phyloP scores from a whole-genome alignment of 2,888 invertebrate genomes.

The Polyommatus icarus region DNA sequence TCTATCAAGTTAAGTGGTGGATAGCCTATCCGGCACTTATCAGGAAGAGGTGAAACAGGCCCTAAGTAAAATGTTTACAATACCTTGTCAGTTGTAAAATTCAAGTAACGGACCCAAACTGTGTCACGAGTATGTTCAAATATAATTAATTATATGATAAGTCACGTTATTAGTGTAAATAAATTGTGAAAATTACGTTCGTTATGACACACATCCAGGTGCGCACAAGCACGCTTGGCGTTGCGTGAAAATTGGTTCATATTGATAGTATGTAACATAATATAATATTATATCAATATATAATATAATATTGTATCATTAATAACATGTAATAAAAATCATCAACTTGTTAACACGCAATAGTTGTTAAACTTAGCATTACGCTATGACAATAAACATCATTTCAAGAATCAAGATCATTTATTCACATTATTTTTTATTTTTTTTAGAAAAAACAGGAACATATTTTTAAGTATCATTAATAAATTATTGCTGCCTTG shows the following conservation, averaged over 20 bases:
- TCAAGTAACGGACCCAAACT: not conserved
- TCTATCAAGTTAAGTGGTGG: no score
- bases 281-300: slow-evolving; percentile 9
- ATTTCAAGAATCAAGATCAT: no score
- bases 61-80: no score
- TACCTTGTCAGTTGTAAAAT: not conserved
- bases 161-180: not conserved
- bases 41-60: no score
- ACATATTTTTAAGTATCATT: no score
- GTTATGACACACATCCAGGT: not conserved
- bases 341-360: not conserved
- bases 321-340: not conserved
- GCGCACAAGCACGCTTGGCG: not conserved
- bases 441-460: no score
- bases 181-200: slow-evolving; percentile 5
- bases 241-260: slow-evolving; percentile 3
- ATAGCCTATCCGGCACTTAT: no score
- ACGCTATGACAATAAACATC: not conserved
- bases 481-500: no score
- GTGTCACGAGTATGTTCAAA: not conserved
- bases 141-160: slow-evolving; percentile 1
- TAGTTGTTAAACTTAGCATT: not conserved
- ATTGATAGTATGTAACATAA: not conserved
- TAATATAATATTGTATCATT: not conserved
- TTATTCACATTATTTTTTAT: no score